A percentile compares a stretch with the other conserved stretches of the same genome.
These are phyloP conservation scores for Cacoxenus indagator DNA, from an alignment of 2,888 invertebrate species.

Conservation along the genomic window DNA sequence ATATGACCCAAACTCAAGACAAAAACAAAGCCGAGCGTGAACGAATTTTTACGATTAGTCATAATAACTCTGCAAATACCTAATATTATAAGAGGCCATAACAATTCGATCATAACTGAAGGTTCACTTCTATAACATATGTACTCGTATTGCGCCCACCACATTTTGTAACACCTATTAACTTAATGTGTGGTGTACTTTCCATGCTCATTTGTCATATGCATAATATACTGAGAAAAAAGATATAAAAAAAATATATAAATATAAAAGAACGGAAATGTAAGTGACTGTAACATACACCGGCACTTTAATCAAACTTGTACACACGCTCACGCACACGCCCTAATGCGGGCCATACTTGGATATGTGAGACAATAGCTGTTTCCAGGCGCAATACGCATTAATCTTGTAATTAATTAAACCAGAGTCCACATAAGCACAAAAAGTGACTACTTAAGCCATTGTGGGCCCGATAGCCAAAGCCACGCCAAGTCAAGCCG, in stretches of 20 bases:
- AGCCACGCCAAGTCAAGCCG: conserved; percentile 46
- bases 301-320: background rate
- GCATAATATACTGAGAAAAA: background rate
- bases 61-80: no score
- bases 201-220: background rate
- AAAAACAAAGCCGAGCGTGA: no score
- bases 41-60: no score
- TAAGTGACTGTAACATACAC: background rate
- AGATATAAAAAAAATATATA: background rate
- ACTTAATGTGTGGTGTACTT: background rate
- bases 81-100: no score
- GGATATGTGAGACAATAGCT: conserved; percentile 5
- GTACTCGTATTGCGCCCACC: no score
- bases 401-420: conserved; percentile 63
- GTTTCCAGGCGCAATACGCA: conserved; percentile 36
- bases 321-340: background rate
- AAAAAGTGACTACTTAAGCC: conserved; percentile 64
- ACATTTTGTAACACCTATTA: background rate
- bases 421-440: conserved; percentile 60
- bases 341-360: background rate
- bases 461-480: conserved; percentile 57
- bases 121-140: no score
- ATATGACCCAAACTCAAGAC: no score
- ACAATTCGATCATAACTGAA: no score
- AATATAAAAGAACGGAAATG: background rate